Percentiles rank a stretch among this genome's conserved stretches.
Conservation (phyloP, 37 sponge, comb jelly and placozoan species). For the Corticium candelabrum region DNA sequence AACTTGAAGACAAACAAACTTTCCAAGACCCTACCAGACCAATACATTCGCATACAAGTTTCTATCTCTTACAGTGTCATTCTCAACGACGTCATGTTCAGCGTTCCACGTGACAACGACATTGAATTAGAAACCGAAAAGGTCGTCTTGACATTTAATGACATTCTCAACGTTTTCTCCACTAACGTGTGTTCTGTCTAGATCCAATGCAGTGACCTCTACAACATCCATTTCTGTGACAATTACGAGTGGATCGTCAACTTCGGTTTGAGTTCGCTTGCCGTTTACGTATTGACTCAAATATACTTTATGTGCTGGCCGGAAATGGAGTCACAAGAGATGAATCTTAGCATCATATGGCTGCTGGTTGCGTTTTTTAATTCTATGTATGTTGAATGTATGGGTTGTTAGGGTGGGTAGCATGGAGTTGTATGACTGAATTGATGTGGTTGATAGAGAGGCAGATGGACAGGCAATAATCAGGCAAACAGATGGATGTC, state of each 20-base stretch:
- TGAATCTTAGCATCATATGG: not conserved
- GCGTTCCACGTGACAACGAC: not conserved
- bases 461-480: too few species aligned
- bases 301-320: not conserved
- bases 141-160: not conserved
- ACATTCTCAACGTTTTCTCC: too few species aligned
- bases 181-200: not conserved
- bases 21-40: too few species aligned
- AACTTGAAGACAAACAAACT: too few species aligned
- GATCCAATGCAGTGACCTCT: not conserved
- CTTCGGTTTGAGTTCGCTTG: not conserved
- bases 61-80: too few species aligned
- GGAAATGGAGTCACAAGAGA: not conserved
- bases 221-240: not conserved
- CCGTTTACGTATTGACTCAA: not conserved
- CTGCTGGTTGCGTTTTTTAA: not conserved
- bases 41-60: too few species aligned
- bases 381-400: too few species aligned
- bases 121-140: slow-evolving; percentile 3
- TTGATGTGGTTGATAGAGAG: too few species aligned
- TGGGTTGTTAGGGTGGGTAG: too few species aligned
- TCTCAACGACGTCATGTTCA: too few species aligned
- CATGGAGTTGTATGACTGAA: too few species aligned
- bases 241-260: not conserved
- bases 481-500: too few species aligned